Base-by-base conservation (phyloP, 2,113 vertebrate species). In the Rhabdornis inornatus region DNA sequence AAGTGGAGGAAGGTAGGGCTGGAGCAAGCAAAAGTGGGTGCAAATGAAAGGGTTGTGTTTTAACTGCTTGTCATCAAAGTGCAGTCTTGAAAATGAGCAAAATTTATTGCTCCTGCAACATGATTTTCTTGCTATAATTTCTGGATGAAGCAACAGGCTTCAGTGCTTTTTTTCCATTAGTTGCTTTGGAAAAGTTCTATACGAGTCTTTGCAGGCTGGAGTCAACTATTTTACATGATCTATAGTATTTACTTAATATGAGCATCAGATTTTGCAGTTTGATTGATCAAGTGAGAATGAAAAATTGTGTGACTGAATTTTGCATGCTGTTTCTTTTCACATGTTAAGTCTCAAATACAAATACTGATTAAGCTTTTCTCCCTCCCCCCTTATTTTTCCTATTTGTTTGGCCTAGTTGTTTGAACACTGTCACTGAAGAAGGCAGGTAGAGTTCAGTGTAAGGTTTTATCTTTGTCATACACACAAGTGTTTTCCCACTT, bases 201-300 rank as follows among this genome's bases (percentile, higher is more conserved):
- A 16, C 15, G 25, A 87, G 64, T 70, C 45, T 89, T 93, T 66
- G 16, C 31, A 55, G 61, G 40, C 35, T 93, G 31, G 28, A 75
- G 37, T 64, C 13, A 89, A 82, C 40, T 64, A 19, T 80, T 94
- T 87, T 69, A 35, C 20, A 5, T 57, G 57, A 68, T 52, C 64
- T 89, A 2, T 93, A 49, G 15, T 76, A 45, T 69, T 89, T 79
- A 23, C 16, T 92, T 75, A 64, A 23, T 47, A 40, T 53, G 31
- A 85, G 52, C 6, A 14, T 87, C 35, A 24, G 11, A 12, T 52
- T 84, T 93, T 66, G 52, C 33, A 21, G 86, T 87, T 79, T 87
- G 81, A 79, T 76, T 80, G 45, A 87, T 89, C 23, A 80, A 72
- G 30, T 83, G 57, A 45, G n/a, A 93, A 88, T 61, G 50, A 85